Evolutionary conservation across 2,797 vertebrate species (phyloP).

Genomic region (Coregonus suidteri): DNA sequence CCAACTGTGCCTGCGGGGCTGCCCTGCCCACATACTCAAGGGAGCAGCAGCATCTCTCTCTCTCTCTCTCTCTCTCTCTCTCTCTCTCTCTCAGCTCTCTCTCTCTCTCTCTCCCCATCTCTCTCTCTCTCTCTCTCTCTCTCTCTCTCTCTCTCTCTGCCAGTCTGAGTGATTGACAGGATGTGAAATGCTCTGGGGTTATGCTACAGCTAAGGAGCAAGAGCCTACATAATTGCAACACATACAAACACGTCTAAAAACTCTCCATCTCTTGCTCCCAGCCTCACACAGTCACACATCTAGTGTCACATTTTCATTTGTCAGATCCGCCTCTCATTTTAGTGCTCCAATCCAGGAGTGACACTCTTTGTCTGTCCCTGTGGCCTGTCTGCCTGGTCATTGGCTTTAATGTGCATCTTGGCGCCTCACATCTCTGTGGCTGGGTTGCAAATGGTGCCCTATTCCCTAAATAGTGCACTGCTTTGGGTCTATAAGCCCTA

Average conservation of each 20-base stretch:
- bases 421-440: conserved; percentile 38
- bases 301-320: conserved; percentile 65
- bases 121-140: no score
- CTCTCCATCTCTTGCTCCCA: conserved; percentile 5
- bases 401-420: conserved; percentile 59
- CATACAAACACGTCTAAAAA: conserved; percentile 41
- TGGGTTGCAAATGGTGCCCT: not conserved
- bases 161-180: conserved; percentile 71
- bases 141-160: conserved; percentile 23
- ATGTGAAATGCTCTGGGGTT: conserved; percentile 75
- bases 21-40: no score
- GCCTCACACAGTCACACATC: conserved; percentile 46
- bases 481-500: not conserved
- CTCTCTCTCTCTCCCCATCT: no score
- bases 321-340: conserved; percentile 55
- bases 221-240: conserved; percentile 12
- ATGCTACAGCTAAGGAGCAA: conserved; percentile 72
- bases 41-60: no score
- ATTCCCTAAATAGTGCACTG: not conserved
- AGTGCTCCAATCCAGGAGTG: conserved; percentile 53
- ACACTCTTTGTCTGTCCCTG: conserved; percentile 64
- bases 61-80: no score
- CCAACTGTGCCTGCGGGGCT: no score
- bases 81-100: no score
- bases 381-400: conserved; percentile 58